These are phyloP conservation scores for Sebastes trivittatus DNA, from an alignment of 2,797 vertebrate species.

Conservation along the genomic window DNA sequence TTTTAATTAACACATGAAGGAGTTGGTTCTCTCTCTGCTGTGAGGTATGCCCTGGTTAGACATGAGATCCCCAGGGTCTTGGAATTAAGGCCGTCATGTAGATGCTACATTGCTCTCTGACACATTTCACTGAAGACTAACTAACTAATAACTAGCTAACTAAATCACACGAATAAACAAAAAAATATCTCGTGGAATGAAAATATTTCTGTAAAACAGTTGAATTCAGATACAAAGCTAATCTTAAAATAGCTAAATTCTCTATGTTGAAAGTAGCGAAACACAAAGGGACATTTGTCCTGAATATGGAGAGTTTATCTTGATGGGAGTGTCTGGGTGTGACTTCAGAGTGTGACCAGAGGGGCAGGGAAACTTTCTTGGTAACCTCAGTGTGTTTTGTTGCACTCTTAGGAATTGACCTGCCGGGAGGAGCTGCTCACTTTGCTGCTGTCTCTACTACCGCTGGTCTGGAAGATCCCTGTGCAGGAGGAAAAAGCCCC, in stretches of 20 bases:
- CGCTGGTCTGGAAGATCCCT: constrained; percentile 98
- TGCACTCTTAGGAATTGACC: constrained; percentile 88
- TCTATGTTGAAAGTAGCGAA: not conserved
- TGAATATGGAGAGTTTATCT: not conserved
- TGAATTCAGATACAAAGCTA: not conserved
- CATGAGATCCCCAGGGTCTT: constrained; percentile 48
- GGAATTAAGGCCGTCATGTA: constrained; percentile 59
- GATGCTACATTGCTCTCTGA: constrained; percentile 63
- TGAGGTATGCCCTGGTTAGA: constrained; percentile 77
- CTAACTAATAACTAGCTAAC: not conserved
- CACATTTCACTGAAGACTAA: not conserved
- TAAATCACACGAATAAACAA: not conserved
- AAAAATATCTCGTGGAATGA: not conserved
- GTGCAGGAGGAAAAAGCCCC: constrained; percentile 92
- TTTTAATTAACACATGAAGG: constrained; percentile 82
- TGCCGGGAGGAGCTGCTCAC: constrained; percentile 98
- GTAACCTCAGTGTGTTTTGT: constrained; percentile 55
- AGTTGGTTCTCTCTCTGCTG: constrained; percentile 65
- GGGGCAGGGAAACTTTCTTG: constrained; percentile 16
- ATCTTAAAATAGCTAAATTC: not conserved
- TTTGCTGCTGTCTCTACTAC: constrained; percentile 93
- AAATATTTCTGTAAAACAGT: not conserved
- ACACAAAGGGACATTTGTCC: not conserved
- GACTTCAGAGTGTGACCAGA: constrained; percentile 44
- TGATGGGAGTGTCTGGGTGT: constrained; percentile 54